phyloP scores from a whole-genome alignment of 2,888 invertebrate genomes.

The Cistogaster globosa region DNA sequence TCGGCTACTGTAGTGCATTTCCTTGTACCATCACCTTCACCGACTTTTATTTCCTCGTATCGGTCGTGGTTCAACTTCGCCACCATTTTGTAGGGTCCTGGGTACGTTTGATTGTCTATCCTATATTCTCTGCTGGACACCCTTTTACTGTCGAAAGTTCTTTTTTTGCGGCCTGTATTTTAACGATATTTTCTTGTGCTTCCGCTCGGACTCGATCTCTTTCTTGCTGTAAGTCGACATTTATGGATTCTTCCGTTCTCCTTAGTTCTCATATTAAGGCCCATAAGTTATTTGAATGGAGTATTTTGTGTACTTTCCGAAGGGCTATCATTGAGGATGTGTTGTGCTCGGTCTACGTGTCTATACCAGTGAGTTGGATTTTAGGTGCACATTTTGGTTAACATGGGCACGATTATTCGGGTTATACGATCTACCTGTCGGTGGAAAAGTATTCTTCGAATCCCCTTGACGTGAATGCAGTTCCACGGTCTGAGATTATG shows the following conservation, averaged over 20 bases:
- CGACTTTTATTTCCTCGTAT: conserved; percentile 64
- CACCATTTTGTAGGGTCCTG: conserved; percentile 65
- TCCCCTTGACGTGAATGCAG: conserved; percentile 48
- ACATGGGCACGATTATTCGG: not conserved
- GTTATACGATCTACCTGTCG: too few species aligned
- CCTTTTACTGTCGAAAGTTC: conserved; percentile 41
- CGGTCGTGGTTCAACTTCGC: conserved; percentile 42
- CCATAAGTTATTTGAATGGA: not conserved
- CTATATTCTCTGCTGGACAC: conserved; percentile 25
- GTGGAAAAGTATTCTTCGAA: conserved; percentile 76
- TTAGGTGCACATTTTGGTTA: conserved; percentile 23
- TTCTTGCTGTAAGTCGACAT: not conserved
- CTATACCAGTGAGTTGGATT: not conserved
- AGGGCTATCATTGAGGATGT: conserved; percentile 1
- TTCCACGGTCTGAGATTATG: conserved; percentile 38
- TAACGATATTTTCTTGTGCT: not conserved
- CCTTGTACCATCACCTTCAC: conserved; percentile 56
- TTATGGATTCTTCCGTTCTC: not conserved
- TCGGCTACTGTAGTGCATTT: conserved; percentile 52
- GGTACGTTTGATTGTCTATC: conserved; percentile 59
- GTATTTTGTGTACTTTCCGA: conserved; percentile 10
- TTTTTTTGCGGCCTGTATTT: conserved; percentile 63
- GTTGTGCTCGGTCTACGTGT: conserved; percentile 10
- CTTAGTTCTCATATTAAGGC: not conserved
- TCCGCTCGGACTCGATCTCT: not conserved